phyloP scores from a whole-genome alignment of 2,797 vertebrate species.

The Neomorphus geoffroyi region DNA sequence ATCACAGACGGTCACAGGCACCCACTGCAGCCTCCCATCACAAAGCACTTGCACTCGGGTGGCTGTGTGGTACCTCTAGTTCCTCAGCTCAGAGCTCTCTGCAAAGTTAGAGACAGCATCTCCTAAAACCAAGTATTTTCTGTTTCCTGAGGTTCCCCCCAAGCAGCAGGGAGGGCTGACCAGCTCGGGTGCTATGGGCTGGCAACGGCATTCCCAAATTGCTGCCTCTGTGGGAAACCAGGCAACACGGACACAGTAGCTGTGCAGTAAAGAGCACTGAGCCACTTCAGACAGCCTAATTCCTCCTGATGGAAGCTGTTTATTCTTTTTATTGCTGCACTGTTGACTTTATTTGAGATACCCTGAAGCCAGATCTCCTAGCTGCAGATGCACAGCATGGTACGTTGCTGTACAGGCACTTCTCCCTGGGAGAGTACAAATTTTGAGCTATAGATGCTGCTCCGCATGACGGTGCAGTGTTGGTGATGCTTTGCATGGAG shows the following conservation, averaged over 20 bases:
- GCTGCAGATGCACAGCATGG: not conserved
- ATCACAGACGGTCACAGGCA: not conserved
- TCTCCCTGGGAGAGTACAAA: not conserved
- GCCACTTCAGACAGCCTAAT: not conserved
- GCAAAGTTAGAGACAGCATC: not conserved
- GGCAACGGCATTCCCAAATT: not conserved
- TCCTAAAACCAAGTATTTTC: not conserved
- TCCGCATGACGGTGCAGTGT: fast-evolving
- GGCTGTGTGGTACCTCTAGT: not conserved
- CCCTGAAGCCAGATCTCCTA: not conserved
- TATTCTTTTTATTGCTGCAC: not conserved
- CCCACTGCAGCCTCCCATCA: not conserved
- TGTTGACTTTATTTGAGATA: not conserved
- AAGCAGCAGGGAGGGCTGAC: not conserved
- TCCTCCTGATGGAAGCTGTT: not conserved
- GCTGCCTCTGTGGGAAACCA: not conserved
- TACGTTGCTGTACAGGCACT: not conserved
- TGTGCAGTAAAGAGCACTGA: not conserved
- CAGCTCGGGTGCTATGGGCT: not conserved
- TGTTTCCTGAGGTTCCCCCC: not conserved
- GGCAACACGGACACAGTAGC: not conserved
- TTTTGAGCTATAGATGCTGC: not conserved
- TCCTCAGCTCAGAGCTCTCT: not conserved
- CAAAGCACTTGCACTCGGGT: not conserved
- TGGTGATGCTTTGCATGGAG: fast-evolving